These are phyloP conservation scores for Atta cephalotes DNA, from an alignment of 1,140 invertebrate species.

Conservation along the genomic window DNA sequence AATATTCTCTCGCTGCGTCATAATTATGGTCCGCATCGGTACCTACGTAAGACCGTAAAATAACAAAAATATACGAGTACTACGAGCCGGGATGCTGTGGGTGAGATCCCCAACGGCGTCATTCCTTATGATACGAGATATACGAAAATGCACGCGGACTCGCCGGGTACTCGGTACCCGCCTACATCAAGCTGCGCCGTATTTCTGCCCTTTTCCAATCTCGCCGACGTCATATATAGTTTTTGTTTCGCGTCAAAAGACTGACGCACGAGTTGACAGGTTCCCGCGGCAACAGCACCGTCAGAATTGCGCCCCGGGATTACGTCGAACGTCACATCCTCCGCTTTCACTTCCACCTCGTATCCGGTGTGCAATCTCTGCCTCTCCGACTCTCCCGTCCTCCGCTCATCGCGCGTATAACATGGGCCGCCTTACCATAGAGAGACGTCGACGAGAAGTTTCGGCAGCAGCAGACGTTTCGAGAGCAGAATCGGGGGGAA, in stretches of 20 bases:
- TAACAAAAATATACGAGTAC: neutral
- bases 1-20: slow-evolving; percentile 6
- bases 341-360: slow-evolving; percentile 19
- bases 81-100: neutral
- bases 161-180: neutral
- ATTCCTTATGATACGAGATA: slow-evolving; percentile 27
- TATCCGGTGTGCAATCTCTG: slow-evolving; percentile 34
- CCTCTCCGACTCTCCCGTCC: slow-evolving; percentile 8
- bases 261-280: slow-evolving; percentile 53
- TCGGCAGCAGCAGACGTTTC: slow-evolving; percentile 56
- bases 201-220: slow-evolving; percentile 50
- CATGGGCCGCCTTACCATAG: slow-evolving; percentile 29
- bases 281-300: slow-evolving; percentile 16
- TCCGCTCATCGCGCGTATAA: slow-evolving; percentile 32
- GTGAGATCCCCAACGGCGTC: slow-evolving; percentile 30
- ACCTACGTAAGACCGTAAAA: neutral
- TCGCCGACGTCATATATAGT: slow-evolving; percentile 46
- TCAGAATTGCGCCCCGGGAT: slow-evolving; percentile 49
- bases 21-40: neutral
- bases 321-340: slow-evolving; percentile 63
- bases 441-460: slow-evolving; percentile 65
- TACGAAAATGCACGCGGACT: slow-evolving; percentile 25
- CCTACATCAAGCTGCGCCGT: neutral
- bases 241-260: slow-evolving; percentile 52
- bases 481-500: slow-evolving; percentile 19